Percentiles rank a stretch among this genome's conserved stretches.
Conservation (phyloP, 2,888 invertebrate genomes). For the Orthonevra nobilis region DNA sequence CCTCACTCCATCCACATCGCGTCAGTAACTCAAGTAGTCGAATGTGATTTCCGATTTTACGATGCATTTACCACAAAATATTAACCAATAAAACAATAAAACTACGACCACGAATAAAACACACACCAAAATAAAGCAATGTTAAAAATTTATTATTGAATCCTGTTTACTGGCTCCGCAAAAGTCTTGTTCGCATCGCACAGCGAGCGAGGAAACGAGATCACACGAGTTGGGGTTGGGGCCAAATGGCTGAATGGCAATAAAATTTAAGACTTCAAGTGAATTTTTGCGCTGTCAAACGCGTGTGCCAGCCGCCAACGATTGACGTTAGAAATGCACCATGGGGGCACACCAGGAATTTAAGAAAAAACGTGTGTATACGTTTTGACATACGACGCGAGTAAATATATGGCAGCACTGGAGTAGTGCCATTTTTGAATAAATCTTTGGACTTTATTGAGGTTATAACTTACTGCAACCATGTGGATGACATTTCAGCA, state of each 20-base stretch:
- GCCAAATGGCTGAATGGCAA: slow-evolving; percentile 38
- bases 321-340: slow-evolving; percentile 62
- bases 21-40: slow-evolving; percentile 63
- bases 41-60: slow-evolving; percentile 47
- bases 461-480: slow-evolving; percentile 35
- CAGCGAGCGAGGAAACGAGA: too few relatives aligned
- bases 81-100: slow-evolving; percentile 46
- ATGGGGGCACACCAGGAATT: slow-evolving; percentile 44
- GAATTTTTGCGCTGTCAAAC: slow-evolving; percentile 55
- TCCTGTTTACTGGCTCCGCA: slow-evolving; percentile 42
- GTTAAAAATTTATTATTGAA: neutral
- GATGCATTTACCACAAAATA: slow-evolving; percentile 47
- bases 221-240: too few relatives aligned
- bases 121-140: too few relatives aligned
- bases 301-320: slow-evolving; percentile 39
- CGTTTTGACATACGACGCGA: too few relatives aligned
- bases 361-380: too few relatives aligned
- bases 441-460: slow-evolving; percentile 43
- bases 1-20: slow-evolving; percentile 19
- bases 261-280: slow-evolving; percentile 55
- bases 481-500: slow-evolving; percentile 38
- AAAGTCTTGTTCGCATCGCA: too few relatives aligned
- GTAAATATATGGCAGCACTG: slow-evolving; percentile 4
- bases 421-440: slow-evolving; percentile 45
- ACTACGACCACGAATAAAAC: neutral